Base-by-base conservation (phyloP, 53 echinoderm and acorn worm species). In the Paelopatides confundens region DNA sequence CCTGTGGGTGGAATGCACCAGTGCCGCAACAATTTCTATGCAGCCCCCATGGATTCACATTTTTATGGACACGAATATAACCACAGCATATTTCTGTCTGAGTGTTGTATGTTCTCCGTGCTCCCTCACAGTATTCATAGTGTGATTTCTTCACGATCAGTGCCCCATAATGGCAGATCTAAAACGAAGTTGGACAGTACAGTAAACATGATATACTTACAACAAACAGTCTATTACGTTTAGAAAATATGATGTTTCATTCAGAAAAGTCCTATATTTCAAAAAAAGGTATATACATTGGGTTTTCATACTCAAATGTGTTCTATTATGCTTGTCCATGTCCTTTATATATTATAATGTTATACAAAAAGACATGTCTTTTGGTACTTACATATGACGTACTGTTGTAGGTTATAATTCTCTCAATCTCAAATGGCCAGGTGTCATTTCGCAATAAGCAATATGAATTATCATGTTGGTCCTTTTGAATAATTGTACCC, bases 21-120 rank as follows among this genome's bases (percentile, higher is more conserved):
- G 48, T 77, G 9, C 86, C 90, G 31, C 90, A 90, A 31, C 90
- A 90, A 31, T 32, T 17, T n/a, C 62, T 90, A 15, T 12, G 28
- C 35, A 49, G 32, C 23, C 53, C 79, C 79, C 79, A 79, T 14
- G 49, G 33, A 31, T 79, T 79, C 15, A 8, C 14, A 9, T 53
- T 53, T 12, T 48, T 50, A 28, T 50, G 48, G n/a, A 79, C 79
- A 8, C 17, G 30, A 2, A 35, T 27, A 28, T 52, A 15, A 31
- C 52, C 79, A 32, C 79, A 79, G 26, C 79, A 79, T 11, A 79
- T 31, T 31, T 79, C 79, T 17, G 29, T 53, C 31, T 79, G 33
- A 18, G 3, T 32, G 17, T 79, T 32, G 34, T 79, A 79, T 14
- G 28, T 17, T 6, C 18, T 6, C 5, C 33, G 31, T 0, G 31